Base-by-base conservation (phyloP, 2,113 vertebrate species). In the Oenanthe melanoleuca region DNA sequence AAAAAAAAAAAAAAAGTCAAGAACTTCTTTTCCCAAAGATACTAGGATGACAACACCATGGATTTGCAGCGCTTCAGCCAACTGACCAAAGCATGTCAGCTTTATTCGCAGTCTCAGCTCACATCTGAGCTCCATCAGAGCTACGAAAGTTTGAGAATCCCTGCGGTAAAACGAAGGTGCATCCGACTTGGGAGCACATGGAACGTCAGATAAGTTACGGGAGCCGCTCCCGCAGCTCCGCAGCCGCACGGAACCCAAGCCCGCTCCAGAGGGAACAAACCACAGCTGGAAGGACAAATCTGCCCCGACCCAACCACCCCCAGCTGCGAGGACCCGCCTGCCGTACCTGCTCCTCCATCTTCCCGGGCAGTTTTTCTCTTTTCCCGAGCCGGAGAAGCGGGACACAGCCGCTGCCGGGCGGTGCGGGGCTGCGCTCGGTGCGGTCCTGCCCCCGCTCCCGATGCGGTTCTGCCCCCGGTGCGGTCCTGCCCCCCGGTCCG, bases 281-380 rank as follows among this genome's bases (percentile, higher is more conserved):
- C 44, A 2, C 29, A 52, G 8, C 5, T 23, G 34, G 5, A 52
- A 26, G 17, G 18, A 25, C 53, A 8, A 42, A 21, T 4, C 91
- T 56, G 79, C 78, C 53, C 89, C 63, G 38, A 29, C 56, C 16
- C 75, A 47, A 89, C 89, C 88, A 74, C 83, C 86, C 89, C 49
- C 91, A 29, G 77, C 82, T 66, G 69, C 57, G 42, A n/a, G 53
- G 65, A 38, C 4, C 64, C 33, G 10, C 79, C 88, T 33, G 63
- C 84, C 97, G 12, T 97, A 98, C 98, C 98, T 82, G 97, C 74
- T 80, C 74, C 97, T 97, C 98, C 98, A 98, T 98, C 90, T 96
- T 92, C 18, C 2, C 23, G 1, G 74, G 2, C 29, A 37, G 63
- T 37, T 34, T 44, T 6, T 9, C 38, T 50, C 52, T 23, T 28